Evolutionary conservation across 2,797 vertebrate species (phyloP), one percentile per base, ranked within the genome.

Genomic region (Calcarius lapponicus): DNA sequence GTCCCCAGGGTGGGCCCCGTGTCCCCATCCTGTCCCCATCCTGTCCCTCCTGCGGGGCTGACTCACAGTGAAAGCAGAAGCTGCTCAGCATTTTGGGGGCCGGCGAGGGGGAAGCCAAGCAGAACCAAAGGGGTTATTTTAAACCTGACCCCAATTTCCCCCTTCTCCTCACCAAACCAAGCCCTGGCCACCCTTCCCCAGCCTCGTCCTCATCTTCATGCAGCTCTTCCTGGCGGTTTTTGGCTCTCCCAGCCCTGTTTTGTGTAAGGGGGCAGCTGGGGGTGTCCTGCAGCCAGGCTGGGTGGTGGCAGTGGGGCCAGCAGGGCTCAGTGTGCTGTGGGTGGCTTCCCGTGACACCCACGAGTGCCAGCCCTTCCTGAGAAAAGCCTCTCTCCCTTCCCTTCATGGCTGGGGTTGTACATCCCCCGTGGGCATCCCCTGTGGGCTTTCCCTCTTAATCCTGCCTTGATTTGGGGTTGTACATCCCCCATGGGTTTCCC

Each of bases 21-120:
- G 60, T 86, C 84, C 75, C 72, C 34, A 4, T 78, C 42, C 60
- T 56, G 60, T 86, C 84, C 75, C 72, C 34, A 4, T 78, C 42
- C 60, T 64, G 58, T 84, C 81, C 79, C 75, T 85, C 58, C 83
- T 6, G 4, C 43, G 13, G 64, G 73, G 82, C 66, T 98, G 98
- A 98, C 96, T 98, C 98, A 98, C 92, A 98, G 71, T 0, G 97
- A 98, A 98, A 98, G 98, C 98, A 98, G 98, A 98, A 98, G 98
- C 97, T 97, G 96, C 93, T 96, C 56, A 2, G 80, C 47, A 0
- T 93, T 93, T 80, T 2, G 81, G 74, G 96, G 97, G 95, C 80
- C 1, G 54, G 64, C n/a, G n/a, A n/a, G 94, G 96, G 96, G 75
- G 97, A 98, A 97, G 97, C 82, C 97, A 97, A 97, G 97, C 98